Conservation (phyloP, 2,888 invertebrate genomes). For the Ptychoptera contaminata region DNA sequence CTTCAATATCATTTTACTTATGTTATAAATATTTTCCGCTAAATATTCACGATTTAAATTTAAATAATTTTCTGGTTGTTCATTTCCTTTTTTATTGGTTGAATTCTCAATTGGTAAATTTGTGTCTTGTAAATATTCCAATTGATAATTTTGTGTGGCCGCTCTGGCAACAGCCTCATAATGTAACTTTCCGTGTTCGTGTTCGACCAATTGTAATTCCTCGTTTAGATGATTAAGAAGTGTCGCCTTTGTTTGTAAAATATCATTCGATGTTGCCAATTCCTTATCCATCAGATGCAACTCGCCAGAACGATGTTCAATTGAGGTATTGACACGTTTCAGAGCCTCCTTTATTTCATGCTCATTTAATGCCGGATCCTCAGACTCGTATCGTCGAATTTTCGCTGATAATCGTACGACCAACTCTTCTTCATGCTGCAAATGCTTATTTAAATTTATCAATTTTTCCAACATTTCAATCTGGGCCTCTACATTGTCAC, state of each 20-base stretch:
- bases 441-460: slow-evolving; percentile 52
- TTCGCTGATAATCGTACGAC: slow-evolving; percentile 50
- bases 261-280: slow-evolving; percentile 34
- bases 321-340: slow-evolving; percentile 36
- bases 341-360: slow-evolving; percentile 34
- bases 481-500: slow-evolving; percentile 44
- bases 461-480: slow-evolving; percentile 59
- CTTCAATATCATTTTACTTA: slow-evolving; percentile 10
- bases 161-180: too few species aligned
- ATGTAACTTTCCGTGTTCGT: slow-evolving; percentile 18
- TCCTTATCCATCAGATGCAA: slow-evolving; percentile 37
- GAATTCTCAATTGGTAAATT: too few species aligned
- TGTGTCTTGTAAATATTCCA: too few species aligned
- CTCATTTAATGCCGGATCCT: slow-evolving; percentile 24
- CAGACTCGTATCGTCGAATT: slow-evolving; percentile 41
- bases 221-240: slow-evolving; percentile 37
- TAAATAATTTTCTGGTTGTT: neutral
- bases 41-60: slow-evolving; percentile 6
- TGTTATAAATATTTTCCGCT: slow-evolving; percentile 10
- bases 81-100: too few species aligned
- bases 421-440: slow-evolving; percentile 57
- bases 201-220: slow-evolving; percentile 24
- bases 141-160: too few species aligned
- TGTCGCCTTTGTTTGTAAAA: slow-evolving; percentile 37
- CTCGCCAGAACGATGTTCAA: slow-evolving; percentile 35